Evolutionary conservation across 2,113 vertebrate genomes (phyloP).

Genomic region (Aegotheles bennettii): DNA sequence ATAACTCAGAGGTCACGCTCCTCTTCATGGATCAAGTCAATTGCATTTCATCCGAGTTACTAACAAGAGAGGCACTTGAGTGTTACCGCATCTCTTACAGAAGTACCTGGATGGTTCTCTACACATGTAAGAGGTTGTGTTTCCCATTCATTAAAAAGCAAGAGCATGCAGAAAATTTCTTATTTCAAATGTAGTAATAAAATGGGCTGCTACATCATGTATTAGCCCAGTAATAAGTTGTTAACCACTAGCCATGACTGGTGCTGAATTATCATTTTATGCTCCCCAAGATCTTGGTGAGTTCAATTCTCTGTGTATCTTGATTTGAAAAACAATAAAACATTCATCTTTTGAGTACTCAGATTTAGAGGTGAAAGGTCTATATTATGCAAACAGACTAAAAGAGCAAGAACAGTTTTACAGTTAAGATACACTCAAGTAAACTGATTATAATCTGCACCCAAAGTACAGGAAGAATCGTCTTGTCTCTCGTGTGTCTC

Average conservation of each 20-base stretch:
- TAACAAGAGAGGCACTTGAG: conserved; percentile 44
- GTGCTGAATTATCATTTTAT: neutral
- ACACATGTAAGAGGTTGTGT: neutral
- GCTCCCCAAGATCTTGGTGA: neutral
- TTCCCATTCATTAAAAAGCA: neutral
- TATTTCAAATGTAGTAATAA: neutral
- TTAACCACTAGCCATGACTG: neutral
- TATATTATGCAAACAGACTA: neutral
- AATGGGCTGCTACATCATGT: neutral
- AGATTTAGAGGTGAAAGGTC: neutral
- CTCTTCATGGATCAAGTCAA: conserved; percentile 32
- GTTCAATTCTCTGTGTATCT: neutral
- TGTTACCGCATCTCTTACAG: conserved; percentile 34
- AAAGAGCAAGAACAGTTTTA: neutral
- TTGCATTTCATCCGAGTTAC: conserved; percentile 36
- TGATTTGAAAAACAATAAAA: neutral
- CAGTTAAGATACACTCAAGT: neutral
- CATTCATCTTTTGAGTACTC: neutral
- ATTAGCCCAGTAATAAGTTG: neutral
- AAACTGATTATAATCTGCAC: neutral
- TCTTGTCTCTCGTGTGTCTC: neutral
- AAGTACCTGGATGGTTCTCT: neutral
- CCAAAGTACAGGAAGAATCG: neutral
- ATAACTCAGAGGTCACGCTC: conserved; percentile 41
- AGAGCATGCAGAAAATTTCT: neutral